These are phyloP conservation scores for Megaceryle maxima DNA, from an alignment of 2,113 vertebrate species.

Conservation along the genomic window DNA sequence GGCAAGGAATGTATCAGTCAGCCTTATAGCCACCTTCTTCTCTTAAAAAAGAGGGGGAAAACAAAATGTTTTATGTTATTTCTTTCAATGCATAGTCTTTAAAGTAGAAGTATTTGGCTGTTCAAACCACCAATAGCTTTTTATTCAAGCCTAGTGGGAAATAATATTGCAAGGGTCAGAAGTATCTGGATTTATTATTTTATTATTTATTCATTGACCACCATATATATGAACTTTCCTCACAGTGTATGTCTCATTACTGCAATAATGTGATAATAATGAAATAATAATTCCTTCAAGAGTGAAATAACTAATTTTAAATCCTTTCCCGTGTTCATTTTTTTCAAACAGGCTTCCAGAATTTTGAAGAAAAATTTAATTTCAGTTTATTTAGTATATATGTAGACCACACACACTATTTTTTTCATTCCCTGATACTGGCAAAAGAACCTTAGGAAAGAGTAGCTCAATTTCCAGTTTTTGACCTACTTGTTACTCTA, in stretches of 20 bases:
- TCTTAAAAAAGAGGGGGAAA: not conserved
- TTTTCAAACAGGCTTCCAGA: not conserved
- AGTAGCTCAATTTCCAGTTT: conserved; percentile 23
- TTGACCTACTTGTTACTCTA: conserved; percentile 20
- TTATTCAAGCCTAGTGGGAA: not conserved
- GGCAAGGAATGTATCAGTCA: not conserved
- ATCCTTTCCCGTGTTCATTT: not conserved
- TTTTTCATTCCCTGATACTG: not conserved
- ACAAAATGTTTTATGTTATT: not conserved
- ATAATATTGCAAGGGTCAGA: not conserved
- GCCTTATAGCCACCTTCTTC: not conserved
- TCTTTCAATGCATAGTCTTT: not conserved
- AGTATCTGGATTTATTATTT: not conserved
- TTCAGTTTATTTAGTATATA: not conserved
- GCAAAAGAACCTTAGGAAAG: not conserved
- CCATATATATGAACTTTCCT: not conserved
- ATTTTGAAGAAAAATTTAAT: not conserved
- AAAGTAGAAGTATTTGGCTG: not conserved
- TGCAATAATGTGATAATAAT: not conserved
- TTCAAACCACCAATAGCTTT: not conserved
- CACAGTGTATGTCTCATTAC: not conserved
- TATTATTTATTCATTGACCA: not conserved
- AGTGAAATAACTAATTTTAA: not conserved
- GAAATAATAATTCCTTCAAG: not conserved
- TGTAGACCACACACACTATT: not conserved